phyloP scores from a whole-genome alignment of 2,888 invertebrate genomes.

The Campoplex capitator region DNA sequence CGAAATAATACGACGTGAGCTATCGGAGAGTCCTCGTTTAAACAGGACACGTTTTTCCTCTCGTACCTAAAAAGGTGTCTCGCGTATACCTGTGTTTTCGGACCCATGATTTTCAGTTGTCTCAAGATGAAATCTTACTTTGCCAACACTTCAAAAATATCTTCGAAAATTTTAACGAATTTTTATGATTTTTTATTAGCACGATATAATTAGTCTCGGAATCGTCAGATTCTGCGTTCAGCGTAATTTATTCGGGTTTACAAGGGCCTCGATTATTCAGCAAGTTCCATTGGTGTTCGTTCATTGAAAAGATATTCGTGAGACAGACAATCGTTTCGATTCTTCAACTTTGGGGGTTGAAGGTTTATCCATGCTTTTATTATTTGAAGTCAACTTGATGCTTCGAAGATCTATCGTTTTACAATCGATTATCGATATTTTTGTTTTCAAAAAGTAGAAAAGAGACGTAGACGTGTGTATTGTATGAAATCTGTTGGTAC shows the following conservation, averaged over 20 bases:
- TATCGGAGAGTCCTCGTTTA: slow-evolving; percentile 42
- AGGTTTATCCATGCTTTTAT: neutral
- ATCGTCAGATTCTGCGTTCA: neutral
- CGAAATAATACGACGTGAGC: slow-evolving; percentile 19
- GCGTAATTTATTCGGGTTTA: neutral
- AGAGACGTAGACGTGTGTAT: neutral
- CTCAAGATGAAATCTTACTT: slow-evolving; percentile 12
- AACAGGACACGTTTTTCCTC: slow-evolving; percentile 57
- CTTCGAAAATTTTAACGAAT: neutral
- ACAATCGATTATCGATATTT: neutral
- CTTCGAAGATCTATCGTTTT: neutral
- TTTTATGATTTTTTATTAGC: slow-evolving; percentile 2
- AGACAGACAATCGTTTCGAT: neutral
- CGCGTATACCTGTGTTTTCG: slow-evolving; percentile 11
- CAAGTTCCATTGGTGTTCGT: neutral
- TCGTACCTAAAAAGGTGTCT: neutral
- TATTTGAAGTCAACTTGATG: neutral
- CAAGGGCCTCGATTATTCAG: neutral
- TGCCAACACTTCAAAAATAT: neutral
- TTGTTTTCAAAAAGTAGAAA: neutral
- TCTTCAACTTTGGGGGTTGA: neutral
- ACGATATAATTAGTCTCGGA: neutral
- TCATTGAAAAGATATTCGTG: neutral
- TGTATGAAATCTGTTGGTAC: slow-evolving; percentile 41
- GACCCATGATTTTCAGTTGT: slow-evolving; percentile 41